Base-by-base conservation (phyloP, 2,888 invertebrate species). In the Mythimna ferrago region DNA sequence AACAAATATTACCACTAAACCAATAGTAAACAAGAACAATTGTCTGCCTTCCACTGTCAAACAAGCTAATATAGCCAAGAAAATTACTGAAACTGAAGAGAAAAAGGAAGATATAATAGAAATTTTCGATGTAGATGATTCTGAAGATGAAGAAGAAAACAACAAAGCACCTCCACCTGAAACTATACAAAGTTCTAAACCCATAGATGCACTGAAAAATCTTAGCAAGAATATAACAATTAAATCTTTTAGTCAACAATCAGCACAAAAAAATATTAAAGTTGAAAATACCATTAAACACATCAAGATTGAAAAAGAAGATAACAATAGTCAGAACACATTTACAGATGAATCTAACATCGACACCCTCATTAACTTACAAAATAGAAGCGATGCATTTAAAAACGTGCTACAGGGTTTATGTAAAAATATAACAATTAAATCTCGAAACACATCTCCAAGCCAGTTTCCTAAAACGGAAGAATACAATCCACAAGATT, bases 101-200 rank as follows among this genome's bases (percentile, higher is more conserved):
- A 89, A 91, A 69, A 86, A 93, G 56, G 91, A 92, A 44, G 87
- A 90, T 74, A 89, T 93, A 70, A 91, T 93, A 75, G 96, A 96
- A 90, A 93, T 95, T 81, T 95, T 92, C 76, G 94, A 93, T 79
- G 91, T 96, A 78, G 95, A 95, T 65, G 95, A 95, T 82, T 95
- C 95, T 66, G 96, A 96, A 85, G 94, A 96, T 72, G 94, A 93
- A 78, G 85, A 81, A 38, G 86, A 82, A 67, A 79, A 77, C 54
- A 81, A 21, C 71, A 70, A 75, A 81, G 78, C 64, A 21, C 69
- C 48, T 51, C 76, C 72, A 54, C 14, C 66, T 21, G 53, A 53
- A 66, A 68, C 54, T 53, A 68, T 56, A 58, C 80, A 79, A 58
- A 65, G 83, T 78, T 70, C 66, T 65, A 83, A 86, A 62, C 80